Conservation (phyloP, 2,888 invertebrate genomes). For the Sphaerophoria taeniata region DNA sequence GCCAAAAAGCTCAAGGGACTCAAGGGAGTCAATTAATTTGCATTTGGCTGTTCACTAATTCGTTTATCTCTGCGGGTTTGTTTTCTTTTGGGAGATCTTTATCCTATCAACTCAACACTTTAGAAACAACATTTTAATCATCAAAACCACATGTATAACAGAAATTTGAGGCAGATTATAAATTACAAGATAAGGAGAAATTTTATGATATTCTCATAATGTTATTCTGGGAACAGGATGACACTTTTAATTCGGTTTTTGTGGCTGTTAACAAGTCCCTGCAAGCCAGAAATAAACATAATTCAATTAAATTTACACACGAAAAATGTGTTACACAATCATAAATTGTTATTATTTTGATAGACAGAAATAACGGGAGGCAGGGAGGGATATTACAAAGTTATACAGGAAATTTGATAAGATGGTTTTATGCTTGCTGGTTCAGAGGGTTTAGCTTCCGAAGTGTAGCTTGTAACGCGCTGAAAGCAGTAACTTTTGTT, state of each 20-base stretch:
- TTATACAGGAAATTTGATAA: too few species aligned
- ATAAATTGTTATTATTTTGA: conserved; percentile 48
- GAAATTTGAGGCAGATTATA: background rate
- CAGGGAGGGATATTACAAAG: background rate
- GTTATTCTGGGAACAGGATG: too few species aligned
- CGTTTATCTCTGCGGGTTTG: conserved; percentile 56
- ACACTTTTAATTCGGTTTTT: conserved; percentile 10
- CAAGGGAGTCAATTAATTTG: conserved; percentile 61
- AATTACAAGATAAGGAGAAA: background rate
- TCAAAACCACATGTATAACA: conserved; percentile 20
- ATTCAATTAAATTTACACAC: conserved; percentile 68
- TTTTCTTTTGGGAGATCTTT: conserved; percentile 13
- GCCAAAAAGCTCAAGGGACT: background rate
- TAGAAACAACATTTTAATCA: conserved; percentile 56
- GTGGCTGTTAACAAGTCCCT: conserved; percentile 43
- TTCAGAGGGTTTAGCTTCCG: too few species aligned
- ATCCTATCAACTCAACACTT: conserved; percentile 65
- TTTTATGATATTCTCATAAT: too few species aligned
- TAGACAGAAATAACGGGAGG: background rate
- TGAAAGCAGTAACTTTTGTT: too few species aligned
- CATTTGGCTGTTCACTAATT: conserved; percentile 65
- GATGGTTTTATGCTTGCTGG: too few species aligned
- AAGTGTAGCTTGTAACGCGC: too few species aligned
- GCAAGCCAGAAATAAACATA: conserved; percentile 45
- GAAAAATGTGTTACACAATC: conserved; percentile 61